Percentiles rank a stretch among this genome's conserved stretches.
Conservation (phyloP, 2,113 vertebrate genomes). For the Desmodus rotundus region DNA sequence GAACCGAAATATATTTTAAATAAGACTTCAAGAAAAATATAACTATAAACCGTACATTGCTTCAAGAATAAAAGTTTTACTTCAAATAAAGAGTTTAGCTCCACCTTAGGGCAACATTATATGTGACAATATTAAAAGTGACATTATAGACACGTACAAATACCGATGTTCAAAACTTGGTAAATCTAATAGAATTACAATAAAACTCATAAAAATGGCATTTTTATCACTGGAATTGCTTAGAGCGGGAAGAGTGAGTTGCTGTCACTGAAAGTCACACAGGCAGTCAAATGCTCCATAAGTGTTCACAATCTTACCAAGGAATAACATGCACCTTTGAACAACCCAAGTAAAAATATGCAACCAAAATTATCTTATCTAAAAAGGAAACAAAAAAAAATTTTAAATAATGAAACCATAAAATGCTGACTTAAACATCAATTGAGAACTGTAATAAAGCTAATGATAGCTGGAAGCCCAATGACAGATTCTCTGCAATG, state of each 20-base stretch:
- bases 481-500: neutral
- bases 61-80: neutral
- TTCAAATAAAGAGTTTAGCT: neutral
- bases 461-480: slow-evolving; percentile 30
- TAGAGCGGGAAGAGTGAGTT: neutral
- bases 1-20: neutral
- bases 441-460: neutral
- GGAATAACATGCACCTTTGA: neutral
- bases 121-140: neutral
- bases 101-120: neutral
- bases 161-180: neutral
- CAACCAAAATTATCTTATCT: neutral
- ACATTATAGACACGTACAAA: neutral
- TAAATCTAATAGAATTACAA: neutral
- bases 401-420: neutral
- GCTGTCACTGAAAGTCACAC: neutral
- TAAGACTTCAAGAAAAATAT: neutral
- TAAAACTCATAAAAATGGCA: neutral
- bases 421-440: neutral
- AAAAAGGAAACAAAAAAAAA: neutral
- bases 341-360: neutral
- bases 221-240: neutral
- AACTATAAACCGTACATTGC: neutral
- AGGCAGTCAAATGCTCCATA: neutral
- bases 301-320: neutral